Evolutionary conservation across 1,140 invertebrate species (phyloP).

Genomic region (Zaprionus ghesquierei): DNA sequence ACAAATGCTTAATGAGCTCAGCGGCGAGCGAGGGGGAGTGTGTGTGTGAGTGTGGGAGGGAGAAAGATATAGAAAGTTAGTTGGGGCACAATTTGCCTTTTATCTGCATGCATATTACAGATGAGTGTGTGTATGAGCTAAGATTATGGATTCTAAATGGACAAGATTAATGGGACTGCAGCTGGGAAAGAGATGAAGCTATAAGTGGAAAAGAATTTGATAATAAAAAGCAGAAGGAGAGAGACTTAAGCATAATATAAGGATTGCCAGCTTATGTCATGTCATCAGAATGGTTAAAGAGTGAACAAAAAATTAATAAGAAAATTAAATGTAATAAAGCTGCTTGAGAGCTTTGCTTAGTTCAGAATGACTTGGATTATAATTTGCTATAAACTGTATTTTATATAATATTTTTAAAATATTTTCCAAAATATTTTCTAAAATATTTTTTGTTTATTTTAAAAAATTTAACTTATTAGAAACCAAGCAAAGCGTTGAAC

Average conservation of each 20-base stretch:
- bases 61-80: not conserved
- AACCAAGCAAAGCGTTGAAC: too few relatives aligned
- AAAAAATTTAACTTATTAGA: too few relatives aligned
- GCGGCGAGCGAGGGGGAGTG: not conserved
- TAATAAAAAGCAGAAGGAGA: not conserved
- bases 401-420: too few relatives aligned
- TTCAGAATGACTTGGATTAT: too few relatives aligned
- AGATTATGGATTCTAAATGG: not conserved
- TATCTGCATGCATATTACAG: constrained; percentile 13
- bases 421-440: too few relatives aligned
- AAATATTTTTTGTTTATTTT: too few relatives aligned
- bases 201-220: not conserved
- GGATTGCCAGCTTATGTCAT: too few relatives aligned
- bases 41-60: not conserved
- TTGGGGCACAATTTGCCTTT: constrained; percentile 29
- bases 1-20: constrained; percentile 66
- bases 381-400: too few relatives aligned
- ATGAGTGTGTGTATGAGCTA: not conserved
- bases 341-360: too few relatives aligned
- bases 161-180: not conserved
- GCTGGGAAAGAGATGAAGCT: not conserved
- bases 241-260: not conserved
- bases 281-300: too few relatives aligned
- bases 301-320: too few relatives aligned
- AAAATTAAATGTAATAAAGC: too few relatives aligned